Base-by-base conservation (phyloP, 2,797 vertebrate species). In the Spinibarbus caldwelli region DNA sequence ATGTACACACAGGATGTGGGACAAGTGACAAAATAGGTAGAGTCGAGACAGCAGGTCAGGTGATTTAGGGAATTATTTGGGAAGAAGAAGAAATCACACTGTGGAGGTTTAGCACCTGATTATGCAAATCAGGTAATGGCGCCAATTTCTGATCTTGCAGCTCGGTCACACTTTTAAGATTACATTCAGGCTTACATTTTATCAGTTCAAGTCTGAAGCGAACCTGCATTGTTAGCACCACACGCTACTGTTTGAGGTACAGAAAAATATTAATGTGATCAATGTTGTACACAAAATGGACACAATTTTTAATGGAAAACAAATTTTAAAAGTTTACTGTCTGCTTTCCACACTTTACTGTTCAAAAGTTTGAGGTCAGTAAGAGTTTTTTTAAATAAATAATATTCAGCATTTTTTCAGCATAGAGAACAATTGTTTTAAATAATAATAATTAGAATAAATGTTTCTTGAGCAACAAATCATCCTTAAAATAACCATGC, bases 1-100 rank as follows among this genome's bases (percentile, higher is more conserved):
- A 87, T 87, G 82, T 84, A 77, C 86, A 80, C 88, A 80, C 88
- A 85, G 82, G 86, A 87, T 80, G 78, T 75, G 47, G 78, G 29
- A 81, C 36, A 26, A 84, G 86, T 85, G 79, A 82, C 73, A 85
- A 78, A 85, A 45, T 49, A 80, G 80, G 67, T 79, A 66, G 73
- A 72, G 71, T 17, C 1, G n/a, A 67, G 6, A 73, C 66, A 84
- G 29, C 26, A 9, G 17, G 64, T 84, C 75, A 78, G 83, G 83
- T 78, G 64, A 78, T 78, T 70, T 10, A 6, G 59, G 26, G 36
- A 78, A 62, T 29, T 41, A n/a, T n/a, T n/a, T n/a, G 59, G 7
- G 4, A 6, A 19, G 15, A 29, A 47, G 45, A 47, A n/a, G 19
- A 29, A 80, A 49, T 31, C 77, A 66, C 17, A 52, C 45, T 5